phyloP scores from a whole-genome alignment of 2,113 vertebrate genomes.

The Toxostoma redivivum region DNA sequence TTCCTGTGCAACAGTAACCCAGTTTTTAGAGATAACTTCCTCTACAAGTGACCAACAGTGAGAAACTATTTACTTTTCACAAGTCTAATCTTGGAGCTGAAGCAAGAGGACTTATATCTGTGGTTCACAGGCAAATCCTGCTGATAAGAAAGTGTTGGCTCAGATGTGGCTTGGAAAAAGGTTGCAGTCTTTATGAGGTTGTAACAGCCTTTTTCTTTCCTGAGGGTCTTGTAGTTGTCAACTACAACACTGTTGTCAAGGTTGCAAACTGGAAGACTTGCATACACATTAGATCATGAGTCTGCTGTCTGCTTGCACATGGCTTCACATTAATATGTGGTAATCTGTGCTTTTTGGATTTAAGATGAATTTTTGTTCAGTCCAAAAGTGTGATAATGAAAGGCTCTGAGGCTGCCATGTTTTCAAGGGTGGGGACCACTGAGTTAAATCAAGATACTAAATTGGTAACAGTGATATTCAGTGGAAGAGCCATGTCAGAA shows the following conservation, averaged over 20 bases:
- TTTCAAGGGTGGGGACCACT: not conserved
- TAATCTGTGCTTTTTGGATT: not conserved
- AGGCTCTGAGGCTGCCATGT: not conserved
- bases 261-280: not conserved
- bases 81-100: not conserved
- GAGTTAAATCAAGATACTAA: not conserved
- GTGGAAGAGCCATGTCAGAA: not conserved
- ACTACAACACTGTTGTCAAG: not conserved
- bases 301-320: not conserved
- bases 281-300: not conserved
- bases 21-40: not conserved
- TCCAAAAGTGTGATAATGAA: not conserved
- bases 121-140: not conserved
- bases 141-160: not conserved
- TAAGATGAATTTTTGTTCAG: not conserved
- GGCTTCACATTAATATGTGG: not conserved
- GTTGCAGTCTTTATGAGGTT: not conserved
- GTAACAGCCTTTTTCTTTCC: not conserved
- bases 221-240: not conserved
- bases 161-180: not conserved
- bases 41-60: not conserved
- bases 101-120: not conserved
- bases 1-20: not conserved
- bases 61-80: not conserved
- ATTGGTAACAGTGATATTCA: not conserved